A percentile compares a stretch with the other conserved stretches of the same genome.
phyloP scores from a whole-genome alignment of 2,888 invertebrate species.

The Xestia sexstrigata region DNA sequence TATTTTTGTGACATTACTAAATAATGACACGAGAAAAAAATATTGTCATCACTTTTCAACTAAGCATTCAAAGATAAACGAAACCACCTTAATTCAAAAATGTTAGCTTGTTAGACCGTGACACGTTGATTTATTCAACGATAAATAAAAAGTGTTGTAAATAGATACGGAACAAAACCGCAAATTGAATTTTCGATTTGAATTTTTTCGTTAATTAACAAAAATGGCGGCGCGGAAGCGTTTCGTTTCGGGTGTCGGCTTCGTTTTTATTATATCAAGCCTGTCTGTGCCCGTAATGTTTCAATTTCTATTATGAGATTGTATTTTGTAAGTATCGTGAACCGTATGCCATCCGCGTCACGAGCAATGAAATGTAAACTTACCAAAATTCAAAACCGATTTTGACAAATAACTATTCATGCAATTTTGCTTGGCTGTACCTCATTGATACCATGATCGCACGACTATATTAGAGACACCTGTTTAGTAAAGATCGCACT shows the following conservation, averaged over 20 bases:
- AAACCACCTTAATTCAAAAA: constrained; percentile 19
- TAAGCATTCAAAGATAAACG: background rate
- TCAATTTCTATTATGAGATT: background rate
- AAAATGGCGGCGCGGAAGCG: constrained; percentile 26
- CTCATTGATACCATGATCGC: background rate
- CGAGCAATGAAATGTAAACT: background rate
- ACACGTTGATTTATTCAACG: constrained; percentile 54
- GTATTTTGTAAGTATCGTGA: constrained; percentile 7
- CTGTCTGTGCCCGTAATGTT: background rate
- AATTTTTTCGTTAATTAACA: constrained; percentile 51
- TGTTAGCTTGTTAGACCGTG: constrained; percentile 52
- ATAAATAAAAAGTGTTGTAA: constrained; percentile 40
- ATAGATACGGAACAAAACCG: constrained; percentile 42
- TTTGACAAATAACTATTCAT: background rate
- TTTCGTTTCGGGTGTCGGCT: constrained; percentile 12
- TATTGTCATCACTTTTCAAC: background rate
- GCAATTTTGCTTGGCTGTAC: background rate
- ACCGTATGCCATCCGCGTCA: no score
- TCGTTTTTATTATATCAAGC: constrained; percentile 16
- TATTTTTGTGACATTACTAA: no score
- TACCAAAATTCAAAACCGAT: background rate
- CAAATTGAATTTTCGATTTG: constrained; percentile 51
- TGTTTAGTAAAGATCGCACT: background rate
- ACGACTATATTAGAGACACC: background rate
- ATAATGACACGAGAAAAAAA: background rate